Percentiles rank a stretch among this genome's conserved stretches.
Evolutionary conservation across 2,888 invertebrate species (phyloP).

Genomic region (Anaspis maculata): DNA sequence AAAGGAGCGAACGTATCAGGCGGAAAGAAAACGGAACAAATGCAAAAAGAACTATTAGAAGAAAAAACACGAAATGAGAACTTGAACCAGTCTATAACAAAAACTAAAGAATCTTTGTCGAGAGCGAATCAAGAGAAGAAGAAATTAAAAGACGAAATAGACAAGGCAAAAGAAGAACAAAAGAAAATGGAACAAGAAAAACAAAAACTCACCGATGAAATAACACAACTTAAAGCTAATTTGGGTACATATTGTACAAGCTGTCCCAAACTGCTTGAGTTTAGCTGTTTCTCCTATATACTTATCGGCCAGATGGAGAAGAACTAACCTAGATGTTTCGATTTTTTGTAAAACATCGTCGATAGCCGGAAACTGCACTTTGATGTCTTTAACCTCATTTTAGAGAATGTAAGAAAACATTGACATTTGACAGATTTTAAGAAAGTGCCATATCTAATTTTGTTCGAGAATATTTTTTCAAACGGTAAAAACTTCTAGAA

Average conservation of each 20-base stretch:
- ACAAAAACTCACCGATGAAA: constrained; percentile 48
- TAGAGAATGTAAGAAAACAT: too few relatives aligned
- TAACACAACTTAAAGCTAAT: constrained; percentile 27
- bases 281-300: too few relatives aligned
- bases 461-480: too few relatives aligned
- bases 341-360: too few relatives aligned
- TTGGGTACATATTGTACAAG: constrained; percentile 21
- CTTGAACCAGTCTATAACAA: constrained; percentile 40
- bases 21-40: constrained; percentile 45
- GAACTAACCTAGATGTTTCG: too few relatives aligned
- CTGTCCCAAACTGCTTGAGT: too few relatives aligned
- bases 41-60: constrained; percentile 46
- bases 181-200: constrained; percentile 44
- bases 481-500: too few relatives aligned
- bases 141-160: constrained; percentile 44
- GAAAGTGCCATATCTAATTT: too few relatives aligned
- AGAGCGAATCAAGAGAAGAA: constrained; percentile 55
- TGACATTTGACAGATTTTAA: too few relatives aligned
- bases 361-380: too few relatives aligned
- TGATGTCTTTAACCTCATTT: too few relatives aligned
- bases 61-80: constrained; percentile 49
- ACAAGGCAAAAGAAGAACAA: constrained; percentile 44
- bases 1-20: constrained; percentile 45
- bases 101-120: constrained; percentile 44
- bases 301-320: too few relatives aligned